Conservation (phyloP, 1,140 invertebrate genomes). For the Nasonia giraulti region DNA sequence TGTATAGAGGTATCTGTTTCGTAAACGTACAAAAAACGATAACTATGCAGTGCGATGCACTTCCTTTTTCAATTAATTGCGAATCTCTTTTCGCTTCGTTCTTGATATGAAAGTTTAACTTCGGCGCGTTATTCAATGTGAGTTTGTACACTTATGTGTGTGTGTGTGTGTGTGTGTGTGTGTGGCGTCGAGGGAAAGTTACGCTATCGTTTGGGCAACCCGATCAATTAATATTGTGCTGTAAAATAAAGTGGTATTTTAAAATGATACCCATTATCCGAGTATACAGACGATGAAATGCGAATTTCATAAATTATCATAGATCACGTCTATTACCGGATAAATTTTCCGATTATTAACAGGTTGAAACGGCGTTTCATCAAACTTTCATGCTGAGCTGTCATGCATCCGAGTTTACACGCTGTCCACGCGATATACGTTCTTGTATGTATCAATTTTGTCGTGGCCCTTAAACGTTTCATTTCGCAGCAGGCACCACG, state of each 20-base stretch:
- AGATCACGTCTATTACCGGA: neutral
- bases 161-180: neutral
- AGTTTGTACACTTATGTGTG: neutral
- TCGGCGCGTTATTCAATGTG: slow-evolving; percentile 5
- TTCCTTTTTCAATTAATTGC: neutral
- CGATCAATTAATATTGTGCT: neutral
- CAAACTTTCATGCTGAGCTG: neutral
- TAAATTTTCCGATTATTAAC: neutral
- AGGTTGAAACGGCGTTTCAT: neutral
- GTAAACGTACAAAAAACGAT: neutral
- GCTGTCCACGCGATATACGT: neutral
- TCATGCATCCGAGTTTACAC: no score
- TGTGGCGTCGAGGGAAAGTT: neutral
- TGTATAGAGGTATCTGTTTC: no score
- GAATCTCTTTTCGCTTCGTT: neutral
- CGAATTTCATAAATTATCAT: neutral
- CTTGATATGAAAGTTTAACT: slow-evolving; percentile 10
- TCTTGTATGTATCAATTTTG: neutral
- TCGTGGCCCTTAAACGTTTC: neutral
- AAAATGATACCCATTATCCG: slow-evolving; percentile 8
- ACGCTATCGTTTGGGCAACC: neutral
- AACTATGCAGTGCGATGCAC: neutral
- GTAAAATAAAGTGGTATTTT: neutral
- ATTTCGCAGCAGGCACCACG: no score
- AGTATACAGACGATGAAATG: neutral